These are phyloP conservation scores for Daktulosphaira vitifoliae DNA, from an alignment of 1,140 invertebrate species.

Conservation along the genomic window DNA sequence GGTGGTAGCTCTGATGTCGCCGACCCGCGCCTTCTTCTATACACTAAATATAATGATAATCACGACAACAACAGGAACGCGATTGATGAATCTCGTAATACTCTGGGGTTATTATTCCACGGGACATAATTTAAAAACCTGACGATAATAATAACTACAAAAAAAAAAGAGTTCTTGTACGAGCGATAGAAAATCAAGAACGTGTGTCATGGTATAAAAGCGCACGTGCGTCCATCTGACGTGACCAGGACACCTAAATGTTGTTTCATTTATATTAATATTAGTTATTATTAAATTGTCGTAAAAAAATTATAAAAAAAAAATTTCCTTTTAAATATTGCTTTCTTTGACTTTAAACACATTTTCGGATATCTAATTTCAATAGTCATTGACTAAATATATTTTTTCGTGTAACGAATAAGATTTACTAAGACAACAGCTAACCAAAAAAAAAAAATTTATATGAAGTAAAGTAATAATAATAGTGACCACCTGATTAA, in stretches of 20 bases:
- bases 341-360: too few species aligned
- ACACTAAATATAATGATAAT: slow-evolving; percentile 6
- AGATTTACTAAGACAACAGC: too few species aligned
- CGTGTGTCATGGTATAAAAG: slow-evolving; percentile 32
- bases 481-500: too few species aligned
- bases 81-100: slow-evolving; percentile 7
- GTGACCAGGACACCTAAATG: slow-evolving; percentile 32
- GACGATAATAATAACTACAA: slow-evolving; percentile 8
- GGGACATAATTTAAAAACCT: slow-evolving; percentile 20
- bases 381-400: too few species aligned
- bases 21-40: background rate
- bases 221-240: slow-evolving; percentile 31
- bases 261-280: background rate
- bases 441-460: too few species aligned
- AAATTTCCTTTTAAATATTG: too few species aligned
- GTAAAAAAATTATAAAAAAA: too few species aligned
- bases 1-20: background rate
- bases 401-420: too few species aligned
- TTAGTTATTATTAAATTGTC: too few species aligned
- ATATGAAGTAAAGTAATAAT: too few species aligned
- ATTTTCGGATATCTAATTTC: too few species aligned
- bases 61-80: background rate
- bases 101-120: slow-evolving; percentile 26
- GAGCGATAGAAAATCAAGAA: slow-evolving; percentile 20
- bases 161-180: background rate